Percentiles rank a stretch among this genome's conserved stretches.
Conservation (phyloP, 2,888 invertebrate species). For the Myopa testacea region DNA sequence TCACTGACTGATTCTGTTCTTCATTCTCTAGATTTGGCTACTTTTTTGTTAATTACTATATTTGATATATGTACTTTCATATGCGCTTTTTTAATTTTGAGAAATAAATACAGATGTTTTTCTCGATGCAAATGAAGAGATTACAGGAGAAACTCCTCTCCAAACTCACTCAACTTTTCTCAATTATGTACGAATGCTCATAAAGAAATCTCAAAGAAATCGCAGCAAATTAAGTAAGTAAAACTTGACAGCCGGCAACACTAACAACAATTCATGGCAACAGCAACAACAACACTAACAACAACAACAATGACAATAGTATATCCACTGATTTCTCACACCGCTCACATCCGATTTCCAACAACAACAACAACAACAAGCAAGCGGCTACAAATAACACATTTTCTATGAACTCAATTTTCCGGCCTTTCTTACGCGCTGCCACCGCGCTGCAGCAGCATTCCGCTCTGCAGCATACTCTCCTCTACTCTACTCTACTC, state of each 20-base stretch:
- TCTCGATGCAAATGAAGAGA: too few species aligned
- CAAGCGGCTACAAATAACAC: neutral
- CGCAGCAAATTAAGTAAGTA: neutral
- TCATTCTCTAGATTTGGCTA: too few species aligned
- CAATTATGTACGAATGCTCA: too few species aligned
- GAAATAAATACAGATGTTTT: too few species aligned
- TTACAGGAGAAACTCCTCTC: too few species aligned
- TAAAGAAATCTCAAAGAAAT: neutral
- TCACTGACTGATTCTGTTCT: too few species aligned
- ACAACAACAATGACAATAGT: neutral
- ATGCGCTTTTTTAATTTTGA: too few species aligned
- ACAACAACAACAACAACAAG: neutral
- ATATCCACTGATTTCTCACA: neutral
- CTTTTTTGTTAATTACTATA: too few species aligned
- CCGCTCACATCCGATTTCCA: neutral
- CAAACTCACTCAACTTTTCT: too few species aligned
- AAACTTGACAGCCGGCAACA: conserved; percentile 1
- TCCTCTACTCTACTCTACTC: neutral
- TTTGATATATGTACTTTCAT: too few species aligned
- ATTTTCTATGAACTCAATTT: conserved; percentile 19
- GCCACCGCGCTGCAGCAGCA: neutral
- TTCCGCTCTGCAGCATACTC: neutral
- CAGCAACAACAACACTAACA: conserved; percentile 7
- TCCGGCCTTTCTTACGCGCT: conserved; percentile 7
- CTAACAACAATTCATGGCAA: conserved; percentile 7